phyloP scores from a whole-genome alignment of 1,140 invertebrate species.

The Dryas iulia region DNA sequence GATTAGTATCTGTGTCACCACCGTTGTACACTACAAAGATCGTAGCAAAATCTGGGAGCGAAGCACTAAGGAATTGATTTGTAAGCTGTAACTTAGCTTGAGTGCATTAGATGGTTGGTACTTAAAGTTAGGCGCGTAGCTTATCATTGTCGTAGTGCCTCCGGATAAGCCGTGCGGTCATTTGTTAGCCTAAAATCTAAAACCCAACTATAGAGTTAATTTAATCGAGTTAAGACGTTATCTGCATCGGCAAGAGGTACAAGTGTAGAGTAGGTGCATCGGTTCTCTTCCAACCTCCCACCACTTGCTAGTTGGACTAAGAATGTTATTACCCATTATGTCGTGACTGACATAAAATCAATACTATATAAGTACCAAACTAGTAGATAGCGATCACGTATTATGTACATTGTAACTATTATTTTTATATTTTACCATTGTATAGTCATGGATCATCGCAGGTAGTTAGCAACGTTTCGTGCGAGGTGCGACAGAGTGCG shows the following conservation, averaged over 20 bases:
- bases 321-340: constrained; percentile 45
- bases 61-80: constrained; percentile 75
- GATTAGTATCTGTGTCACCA: constrained; percentile 25
- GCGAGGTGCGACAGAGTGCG: constrained; percentile 60
- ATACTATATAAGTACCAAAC: constrained; percentile 77
- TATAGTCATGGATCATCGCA: constrained; percentile 70
- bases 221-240: constrained; percentile 15
- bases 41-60: constrained; percentile 41
- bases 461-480: constrained; percentile 67
- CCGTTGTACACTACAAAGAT: constrained; percentile 39
- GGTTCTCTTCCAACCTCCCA: constrained; percentile 54
- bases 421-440: constrained; percentile 78
- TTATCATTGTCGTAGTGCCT: constrained; percentile 41
- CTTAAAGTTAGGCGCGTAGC: constrained; percentile 60
- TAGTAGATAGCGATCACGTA: constrained; percentile 76
- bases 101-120: constrained; percentile 64
- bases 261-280: constrained; percentile 49
- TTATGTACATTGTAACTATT: constrained; percentile 78
- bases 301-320: constrained; percentile 67
- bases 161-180: constrained; percentile 28
- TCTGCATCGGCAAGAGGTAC: constrained; percentile 36
- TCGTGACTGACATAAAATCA: constrained; percentile 54
- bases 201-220: constrained; percentile 7
- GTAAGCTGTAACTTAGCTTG: constrained; percentile 64
- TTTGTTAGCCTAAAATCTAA: constrained; percentile 14